Conservation (phyloP, 2,113 vertebrate species). For the Dromas ardeola region DNA sequence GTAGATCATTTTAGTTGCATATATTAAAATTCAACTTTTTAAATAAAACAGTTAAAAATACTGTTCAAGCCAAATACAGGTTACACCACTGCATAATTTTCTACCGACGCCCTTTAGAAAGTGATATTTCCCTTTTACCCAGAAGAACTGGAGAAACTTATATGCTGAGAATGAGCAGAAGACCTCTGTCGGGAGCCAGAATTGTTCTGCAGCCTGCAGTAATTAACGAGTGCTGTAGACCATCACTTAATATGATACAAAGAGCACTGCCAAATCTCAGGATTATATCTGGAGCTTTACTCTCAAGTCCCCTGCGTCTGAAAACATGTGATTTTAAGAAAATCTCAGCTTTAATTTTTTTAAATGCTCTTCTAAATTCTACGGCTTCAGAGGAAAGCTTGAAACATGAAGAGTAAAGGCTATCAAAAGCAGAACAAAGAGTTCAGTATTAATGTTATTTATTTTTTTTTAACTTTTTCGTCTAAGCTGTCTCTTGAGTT, state of each 20-base stretch:
- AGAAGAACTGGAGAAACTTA: background rate
- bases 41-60: background rate
- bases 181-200: background rate
- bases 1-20: background rate
- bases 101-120: background rate
- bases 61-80: background rate
- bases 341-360: background rate
- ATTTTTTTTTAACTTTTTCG: background rate
- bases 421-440: background rate
- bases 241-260: constrained; percentile 54
- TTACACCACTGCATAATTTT: background rate
- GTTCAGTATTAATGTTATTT: background rate
- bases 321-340: constrained; percentile 37
- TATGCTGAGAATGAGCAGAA: constrained; percentile 39
- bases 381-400: background rate
- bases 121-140: background rate
- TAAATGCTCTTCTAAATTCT: background rate
- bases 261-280: constrained; percentile 55
- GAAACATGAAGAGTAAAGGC: background rate
- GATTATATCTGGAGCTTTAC: constrained; percentile 55
- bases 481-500: background rate
- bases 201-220: background rate
- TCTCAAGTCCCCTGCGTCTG: background rate
- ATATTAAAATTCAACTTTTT: background rate
- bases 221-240: constrained; percentile 57